Evolutionary conservation across 2,888 invertebrate species (phyloP), one percentile per base, ranked within the genome.

Genomic region (Pseudeuparius sepicola): DNA sequence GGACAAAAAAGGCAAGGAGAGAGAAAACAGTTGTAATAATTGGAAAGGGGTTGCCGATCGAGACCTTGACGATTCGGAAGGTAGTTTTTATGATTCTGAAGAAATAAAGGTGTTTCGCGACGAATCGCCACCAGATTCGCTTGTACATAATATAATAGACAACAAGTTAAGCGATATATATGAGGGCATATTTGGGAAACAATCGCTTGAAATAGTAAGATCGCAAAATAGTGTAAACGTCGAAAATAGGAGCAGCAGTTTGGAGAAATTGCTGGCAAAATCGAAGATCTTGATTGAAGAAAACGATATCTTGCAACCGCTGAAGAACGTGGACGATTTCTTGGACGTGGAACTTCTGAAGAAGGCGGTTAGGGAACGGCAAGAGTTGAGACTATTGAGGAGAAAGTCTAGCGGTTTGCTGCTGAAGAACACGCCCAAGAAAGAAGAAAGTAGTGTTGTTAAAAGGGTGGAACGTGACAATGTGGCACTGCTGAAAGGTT

Each of bases 401-500:
- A 27, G 32, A 14, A 31, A 41, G 11, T 4, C 20, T 4, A 23
- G 13, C 16, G n/a, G n/a, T n/a, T n/a, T n/a, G n/a, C n/a, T n/a
- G n/a, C n/a, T n/a, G n/a, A n/a, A n/a, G n/a, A n/a, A n/a, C n/a
- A 4, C 29, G 12, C 16, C 13, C 12, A 2, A 13, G 7, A 11
- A 6, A 6, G 16, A 32, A 3, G 18, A 9, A 12, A 12, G 3
- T 20, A n/a, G 6, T 7, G 7, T 6, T 20, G 20, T 20, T 20
- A 25, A 9, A 34, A 27, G 4, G n/a, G n/a, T 11, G 7, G 26
- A 27, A 4, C 25, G 31, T 3, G 41, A 42, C 11, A 45, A 45
- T 10, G 44, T 43, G 13, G 37, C 36, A 5, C 34, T 52, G 12
- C 40, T 53, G 18, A 47, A 50, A 37, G 46, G 44, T 4, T 40